phyloP scores from a whole-genome alignment of 1,140 invertebrate species.

The Bombus sylvicola region DNA sequence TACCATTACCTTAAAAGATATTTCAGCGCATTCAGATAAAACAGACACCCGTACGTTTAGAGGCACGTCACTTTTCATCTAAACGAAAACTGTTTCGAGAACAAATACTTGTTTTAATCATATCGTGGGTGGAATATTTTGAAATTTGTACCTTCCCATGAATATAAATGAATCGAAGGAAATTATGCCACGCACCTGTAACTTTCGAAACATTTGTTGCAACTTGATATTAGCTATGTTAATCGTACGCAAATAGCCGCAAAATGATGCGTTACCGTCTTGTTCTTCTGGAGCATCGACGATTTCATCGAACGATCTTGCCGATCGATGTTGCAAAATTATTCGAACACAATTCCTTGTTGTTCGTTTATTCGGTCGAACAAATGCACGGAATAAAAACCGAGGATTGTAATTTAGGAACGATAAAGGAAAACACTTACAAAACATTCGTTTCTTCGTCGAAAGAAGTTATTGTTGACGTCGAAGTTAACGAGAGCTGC shows the following conservation, averaged over 20 bases:
- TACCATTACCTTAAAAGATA: too few relatives aligned
- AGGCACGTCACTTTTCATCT: too few relatives aligned
- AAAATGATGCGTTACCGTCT: neutral
- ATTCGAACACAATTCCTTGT: neutral
- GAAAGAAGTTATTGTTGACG: neutral
- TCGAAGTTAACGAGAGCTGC: neutral
- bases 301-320: neutral
- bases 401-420: neutral
- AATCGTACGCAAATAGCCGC: too few relatives aligned
- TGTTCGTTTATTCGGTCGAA: neutral
- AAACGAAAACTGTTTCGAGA: neutral
- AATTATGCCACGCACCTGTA: neutral
- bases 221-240: neutral
- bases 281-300: neutral
- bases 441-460: neutral
- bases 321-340: neutral
- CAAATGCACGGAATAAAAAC: neutral
- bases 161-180: neutral
- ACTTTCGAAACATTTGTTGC: neutral
- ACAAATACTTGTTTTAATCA: neutral
- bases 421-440: neutral
- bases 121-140: neutral
- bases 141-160: neutral
- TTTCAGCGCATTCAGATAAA: too few relatives aligned
- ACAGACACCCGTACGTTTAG: too few relatives aligned